A percentile compares a stretch with the other conserved stretches of the same genome.
These are phyloP conservation scores for Diploscapter pachys DNA, from an alignment of 1,140 invertebrate species.

Conservation along the genomic window DNA sequence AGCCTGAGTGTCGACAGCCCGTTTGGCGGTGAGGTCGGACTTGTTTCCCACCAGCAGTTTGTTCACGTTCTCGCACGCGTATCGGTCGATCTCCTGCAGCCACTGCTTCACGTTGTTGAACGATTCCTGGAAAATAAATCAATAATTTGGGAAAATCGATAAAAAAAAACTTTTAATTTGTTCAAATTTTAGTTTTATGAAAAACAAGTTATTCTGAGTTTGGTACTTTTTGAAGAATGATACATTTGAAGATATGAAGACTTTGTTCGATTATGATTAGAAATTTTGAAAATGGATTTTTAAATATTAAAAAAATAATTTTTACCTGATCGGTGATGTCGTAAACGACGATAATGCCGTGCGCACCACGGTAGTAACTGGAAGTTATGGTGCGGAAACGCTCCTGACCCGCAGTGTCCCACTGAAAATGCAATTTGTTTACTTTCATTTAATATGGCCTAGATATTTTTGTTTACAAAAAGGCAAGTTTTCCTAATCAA, in stretches of 20 bases:
- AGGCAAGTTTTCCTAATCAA: neutral
- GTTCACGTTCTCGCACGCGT: conserved; percentile 97
- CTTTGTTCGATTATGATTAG: neutral
- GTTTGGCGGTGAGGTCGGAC: conserved; percentile 94
- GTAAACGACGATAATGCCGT: conserved; percentile 98
- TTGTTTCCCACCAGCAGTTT: conserved; percentile 99
- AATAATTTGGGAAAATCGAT: neutral
- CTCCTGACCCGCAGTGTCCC: conserved; percentile 95
- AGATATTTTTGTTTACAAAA: conserved; percentile 67
- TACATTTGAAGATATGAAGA: no score
- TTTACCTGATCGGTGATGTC: conserved; percentile 86
- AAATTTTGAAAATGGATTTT: conserved; percentile 17
- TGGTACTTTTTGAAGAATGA: no score
- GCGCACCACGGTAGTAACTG: conserved; percentile 90
- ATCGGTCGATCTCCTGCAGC: conserved; percentile 94
- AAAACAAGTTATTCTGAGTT: no score
- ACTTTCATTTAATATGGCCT: conserved; percentile 79
- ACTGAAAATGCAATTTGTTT: conserved; percentile 76
- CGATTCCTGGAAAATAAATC: conserved; percentile 8
- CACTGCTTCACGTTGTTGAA: conserved; percentile 97
- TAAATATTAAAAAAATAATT: conserved; percentile 14
- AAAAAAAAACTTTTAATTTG: neutral
- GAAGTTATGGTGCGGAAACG: conserved; percentile 91
- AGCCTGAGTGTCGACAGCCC: conserved; percentile 80
- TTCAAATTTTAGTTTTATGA: neutral